A percentile compares a stretch with the other conserved stretches of the same genome.
Conservation (phyloP, 2,888 invertebrate genomes). For the Abscondita cerata region DNA sequence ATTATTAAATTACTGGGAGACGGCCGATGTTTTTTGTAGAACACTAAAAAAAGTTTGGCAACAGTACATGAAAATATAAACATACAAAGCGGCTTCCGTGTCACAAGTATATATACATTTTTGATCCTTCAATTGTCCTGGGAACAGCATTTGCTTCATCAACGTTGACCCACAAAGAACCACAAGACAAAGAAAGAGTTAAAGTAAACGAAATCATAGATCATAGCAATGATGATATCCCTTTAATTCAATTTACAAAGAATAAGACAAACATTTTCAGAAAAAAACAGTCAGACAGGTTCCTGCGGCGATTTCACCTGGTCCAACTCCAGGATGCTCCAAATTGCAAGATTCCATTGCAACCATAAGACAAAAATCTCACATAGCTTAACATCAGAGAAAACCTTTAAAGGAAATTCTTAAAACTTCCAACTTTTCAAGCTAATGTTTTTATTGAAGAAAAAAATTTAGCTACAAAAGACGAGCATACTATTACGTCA, state of each 20-base stretch:
- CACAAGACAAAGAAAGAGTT: too few relatives aligned
- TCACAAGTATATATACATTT: too few relatives aligned
- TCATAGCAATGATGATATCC: background rate
- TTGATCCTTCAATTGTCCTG: too few relatives aligned
- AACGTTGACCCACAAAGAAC: conserved; percentile 10
- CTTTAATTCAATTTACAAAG: background rate
- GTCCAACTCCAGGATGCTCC: background rate
- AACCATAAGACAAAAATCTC: background rate
- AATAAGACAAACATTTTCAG: too few relatives aligned
- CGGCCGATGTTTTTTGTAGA: background rate
- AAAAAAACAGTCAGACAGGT: too few relatives aligned
- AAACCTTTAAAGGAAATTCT: background rate
- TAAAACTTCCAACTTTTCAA: background rate
- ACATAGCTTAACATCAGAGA: background rate
- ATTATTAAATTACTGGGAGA: too few relatives aligned
- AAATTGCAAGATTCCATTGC: background rate
- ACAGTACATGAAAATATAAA: conserved; percentile 15
- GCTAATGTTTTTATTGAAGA: too few relatives aligned
- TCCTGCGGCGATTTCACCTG: too few relatives aligned
- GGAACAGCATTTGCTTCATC: conserved; percentile 40
- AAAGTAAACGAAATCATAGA: too few relatives aligned
- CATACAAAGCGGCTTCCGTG: conserved; percentile 39
- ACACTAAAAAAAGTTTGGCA: conserved; percentile 13
- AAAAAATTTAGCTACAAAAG: too few relatives aligned
- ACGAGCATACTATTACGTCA: too few relatives aligned